Conservation (phyloP, 2,797 vertebrate genomes). For the Mus spretus region DNA sequence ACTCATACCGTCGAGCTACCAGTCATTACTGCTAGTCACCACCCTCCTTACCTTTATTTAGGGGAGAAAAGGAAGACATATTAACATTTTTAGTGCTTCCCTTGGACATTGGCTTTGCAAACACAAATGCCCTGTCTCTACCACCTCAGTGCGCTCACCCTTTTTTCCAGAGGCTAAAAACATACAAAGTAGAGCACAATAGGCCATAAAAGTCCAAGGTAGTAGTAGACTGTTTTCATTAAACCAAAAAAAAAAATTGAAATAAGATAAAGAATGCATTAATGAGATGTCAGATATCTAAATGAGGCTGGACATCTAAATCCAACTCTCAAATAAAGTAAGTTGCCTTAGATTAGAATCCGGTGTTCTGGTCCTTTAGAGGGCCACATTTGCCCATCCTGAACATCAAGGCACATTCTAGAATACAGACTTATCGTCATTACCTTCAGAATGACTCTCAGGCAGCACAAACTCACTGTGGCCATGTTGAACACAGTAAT, state of each 20-base stretch:
- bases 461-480: neutral
- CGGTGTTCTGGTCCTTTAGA: neutral
- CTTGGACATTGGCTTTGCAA: neutral
- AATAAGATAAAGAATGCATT: neutral
- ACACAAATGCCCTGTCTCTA: neutral
- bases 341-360: neutral
- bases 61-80: neutral
- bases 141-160: neutral
- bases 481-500: neutral
- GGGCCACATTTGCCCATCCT: neutral
- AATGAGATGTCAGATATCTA: neutral
- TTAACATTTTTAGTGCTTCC: neutral
- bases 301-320: neutral
- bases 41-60: neutral
- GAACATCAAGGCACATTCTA: no score
- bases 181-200: neutral
- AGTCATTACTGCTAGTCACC: neutral
- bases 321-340: neutral
- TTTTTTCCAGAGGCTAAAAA: constrained; percentile 22
- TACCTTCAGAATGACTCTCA: neutral
- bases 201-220: neutral
- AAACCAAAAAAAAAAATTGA: constrained; percentile 55
- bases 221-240: neutral
- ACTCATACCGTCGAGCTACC: no score
- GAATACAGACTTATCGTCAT: rapidly evolving